Conservation (phyloP, 2,113 vertebrate genomes). For the Notothenia rossii region DNA sequence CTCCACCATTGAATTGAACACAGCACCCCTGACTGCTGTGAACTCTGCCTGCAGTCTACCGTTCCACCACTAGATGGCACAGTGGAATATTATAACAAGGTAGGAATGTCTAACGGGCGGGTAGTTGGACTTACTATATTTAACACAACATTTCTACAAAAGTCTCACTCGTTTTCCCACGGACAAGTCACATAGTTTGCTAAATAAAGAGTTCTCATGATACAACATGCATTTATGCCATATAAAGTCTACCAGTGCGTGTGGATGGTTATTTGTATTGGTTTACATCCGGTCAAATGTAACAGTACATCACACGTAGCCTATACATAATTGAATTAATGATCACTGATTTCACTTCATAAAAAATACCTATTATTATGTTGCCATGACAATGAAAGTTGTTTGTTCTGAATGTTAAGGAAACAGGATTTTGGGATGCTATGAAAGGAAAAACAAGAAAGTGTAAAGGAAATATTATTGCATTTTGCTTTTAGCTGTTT, state of each 20-base stretch:
- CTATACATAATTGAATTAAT: too few species aligned
- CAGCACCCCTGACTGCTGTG: too few species aligned
- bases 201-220: background rate
- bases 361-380: background rate
- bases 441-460: background rate
- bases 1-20: background rate
- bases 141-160: background rate
- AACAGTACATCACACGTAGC: too few species aligned
- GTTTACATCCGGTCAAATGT: too few species aligned
- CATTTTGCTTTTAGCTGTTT: background rate
- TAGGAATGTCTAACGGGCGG: background rate
- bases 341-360: too few species aligned
- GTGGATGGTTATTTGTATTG: too few species aligned
- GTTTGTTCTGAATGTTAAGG: background rate
- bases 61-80: slow-evolving; percentile 35
- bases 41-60: slow-evolving; percentile 7
- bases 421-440: background rate
- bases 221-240: background rate
- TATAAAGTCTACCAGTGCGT: background rate
- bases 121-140: background rate
- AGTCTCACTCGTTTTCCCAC: background rate
- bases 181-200: background rate
- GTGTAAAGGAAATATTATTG: background rate
- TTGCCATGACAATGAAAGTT: background rate
- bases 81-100: background rate